Conservation (phyloP, 2,113 vertebrate genomes). For the Nesogale talazaci region DNA sequence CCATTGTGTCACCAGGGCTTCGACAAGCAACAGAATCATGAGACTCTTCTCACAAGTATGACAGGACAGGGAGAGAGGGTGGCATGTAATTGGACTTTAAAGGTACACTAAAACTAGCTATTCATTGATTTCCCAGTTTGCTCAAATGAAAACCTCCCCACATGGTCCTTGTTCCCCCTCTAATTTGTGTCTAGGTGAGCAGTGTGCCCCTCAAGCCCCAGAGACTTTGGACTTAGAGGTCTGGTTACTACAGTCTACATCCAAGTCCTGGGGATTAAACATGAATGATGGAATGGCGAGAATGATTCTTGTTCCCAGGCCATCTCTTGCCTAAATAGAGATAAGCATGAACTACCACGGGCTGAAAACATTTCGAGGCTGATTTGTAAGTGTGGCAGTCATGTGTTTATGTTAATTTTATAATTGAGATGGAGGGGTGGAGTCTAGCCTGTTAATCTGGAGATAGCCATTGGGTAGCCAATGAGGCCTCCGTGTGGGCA, state of each 20-base stretch:
- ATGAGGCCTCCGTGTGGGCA: no score
- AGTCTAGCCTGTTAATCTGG: no score
- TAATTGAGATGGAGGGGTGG: no score
- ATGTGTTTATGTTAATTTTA: no score
- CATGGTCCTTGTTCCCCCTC: not conserved
- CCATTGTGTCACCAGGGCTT: not conserved
- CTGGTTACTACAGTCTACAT: not conserved
- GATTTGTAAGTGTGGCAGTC: no score
- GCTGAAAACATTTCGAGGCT: slow-evolving; percentile 54
- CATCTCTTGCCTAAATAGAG: slow-evolving; percentile 35
- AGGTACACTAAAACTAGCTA: not conserved
- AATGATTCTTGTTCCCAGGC: not conserved
- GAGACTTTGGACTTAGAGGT: not conserved
- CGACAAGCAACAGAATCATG: no score
- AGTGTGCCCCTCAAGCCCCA: not conserved
- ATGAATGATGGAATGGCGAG: slow-evolving; percentile 36
- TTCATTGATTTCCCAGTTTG: not conserved
- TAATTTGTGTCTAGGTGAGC: slow-evolving; percentile 8
- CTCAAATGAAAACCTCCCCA: not conserved
- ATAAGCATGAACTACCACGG: slow-evolving; percentile 60
- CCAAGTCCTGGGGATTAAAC: slow-evolving; percentile 2
- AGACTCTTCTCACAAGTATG: slow-evolving; percentile 42
- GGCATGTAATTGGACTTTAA: not conserved
- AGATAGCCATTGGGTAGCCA: no score
- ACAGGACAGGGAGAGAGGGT: not conserved